Conservation (phyloP, 2,113 vertebrate genomes). For the Laticauda colubrina region DNA sequence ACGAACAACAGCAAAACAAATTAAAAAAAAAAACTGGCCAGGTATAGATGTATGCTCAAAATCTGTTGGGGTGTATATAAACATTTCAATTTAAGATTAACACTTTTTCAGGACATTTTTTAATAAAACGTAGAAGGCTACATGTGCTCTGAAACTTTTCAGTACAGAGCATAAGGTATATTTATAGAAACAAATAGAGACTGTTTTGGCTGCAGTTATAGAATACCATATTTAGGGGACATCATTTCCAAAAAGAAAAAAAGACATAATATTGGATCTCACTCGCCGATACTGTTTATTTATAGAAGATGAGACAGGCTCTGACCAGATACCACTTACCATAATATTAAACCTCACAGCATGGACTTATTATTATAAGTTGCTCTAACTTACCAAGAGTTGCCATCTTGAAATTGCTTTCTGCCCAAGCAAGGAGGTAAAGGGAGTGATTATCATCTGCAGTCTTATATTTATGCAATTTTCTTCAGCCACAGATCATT, state of each 20-base stretch:
- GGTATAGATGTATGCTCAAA: not conserved
- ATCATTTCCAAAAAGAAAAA: constrained; percentile 13
- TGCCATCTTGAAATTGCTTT: constrained; percentile 47
- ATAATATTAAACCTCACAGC: constrained; percentile 52
- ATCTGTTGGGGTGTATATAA: not conserved
- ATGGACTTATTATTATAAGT: constrained; percentile 57
- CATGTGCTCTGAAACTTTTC: not conserved
- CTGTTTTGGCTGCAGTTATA: not conserved
- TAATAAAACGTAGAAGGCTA: not conserved
- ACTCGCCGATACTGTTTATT: constrained; percentile 47
- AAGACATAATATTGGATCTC: constrained; percentile 38
- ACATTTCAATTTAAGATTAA: not conserved
- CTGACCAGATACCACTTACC: constrained; percentile 41
- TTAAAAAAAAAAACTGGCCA: not conserved
- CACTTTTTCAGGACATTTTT: not conserved
- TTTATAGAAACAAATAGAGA: not conserved
- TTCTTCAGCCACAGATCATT: constrained; percentile 62
- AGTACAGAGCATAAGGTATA: not conserved
- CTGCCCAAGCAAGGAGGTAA: constrained; percentile 45
- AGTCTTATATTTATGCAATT: constrained; percentile 53
- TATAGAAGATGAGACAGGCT: constrained; percentile 44
- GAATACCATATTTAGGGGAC: constrained; percentile 31
- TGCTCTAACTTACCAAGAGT: constrained; percentile 52
- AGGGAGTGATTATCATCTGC: constrained; percentile 52
- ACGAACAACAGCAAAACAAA: not conserved